A percentile compares a stretch with the other conserved stretches of the same genome.
Evolutionary conservation across 1,140 invertebrate species (phyloP).

Genomic region (Drosophila nikananu): DNA sequence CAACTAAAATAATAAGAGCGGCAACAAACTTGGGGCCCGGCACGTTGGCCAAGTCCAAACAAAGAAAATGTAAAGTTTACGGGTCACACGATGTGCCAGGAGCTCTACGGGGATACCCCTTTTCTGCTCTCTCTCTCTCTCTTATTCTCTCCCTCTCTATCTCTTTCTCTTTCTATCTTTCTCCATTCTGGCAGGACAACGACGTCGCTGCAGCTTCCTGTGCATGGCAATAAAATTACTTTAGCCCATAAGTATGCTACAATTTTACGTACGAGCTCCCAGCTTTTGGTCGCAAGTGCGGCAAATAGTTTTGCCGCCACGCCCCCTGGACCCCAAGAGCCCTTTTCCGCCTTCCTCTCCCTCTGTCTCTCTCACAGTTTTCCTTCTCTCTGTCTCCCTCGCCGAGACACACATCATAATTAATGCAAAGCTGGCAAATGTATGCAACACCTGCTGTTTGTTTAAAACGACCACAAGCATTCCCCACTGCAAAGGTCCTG

Average conservation of each 20-base stretch:
- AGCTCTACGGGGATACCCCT: conserved; percentile 26
- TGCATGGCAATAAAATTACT: conserved; percentile 79
- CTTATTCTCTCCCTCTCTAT: no score
- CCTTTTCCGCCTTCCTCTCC: conserved; percentile 6
- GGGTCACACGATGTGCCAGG: conserved; percentile 68
- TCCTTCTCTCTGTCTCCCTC: not conserved
- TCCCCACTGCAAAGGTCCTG: conserved; percentile 25
- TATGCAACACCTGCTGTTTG: conserved; percentile 85
- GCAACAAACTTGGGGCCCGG: conserved; percentile 66
- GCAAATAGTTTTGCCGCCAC: conserved; percentile 74
- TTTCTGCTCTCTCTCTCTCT: not conserved
- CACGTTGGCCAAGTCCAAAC: conserved; percentile 71
- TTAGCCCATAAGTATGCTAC: conserved; percentile 75
- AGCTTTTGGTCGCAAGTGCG: conserved; percentile 71
- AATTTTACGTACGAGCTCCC: conserved; percentile 55
- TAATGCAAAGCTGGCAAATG: conserved; percentile 85
- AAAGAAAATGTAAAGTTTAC: conserved; percentile 82
- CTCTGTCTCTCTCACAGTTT: not conserved
- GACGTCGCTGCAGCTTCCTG: conserved; percentile 70
- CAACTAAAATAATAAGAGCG: conserved; percentile 79
- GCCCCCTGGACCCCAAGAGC: conserved; percentile 7
- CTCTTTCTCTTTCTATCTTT: not conserved
- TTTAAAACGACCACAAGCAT: conserved; percentile 84
- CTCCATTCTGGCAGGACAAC: conserved; percentile 47
- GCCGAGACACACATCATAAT: conserved; percentile 76